A percentile compares a stretch with the other conserved stretches of the same genome.
Evolutionary conservation across 2,113 vertebrate species (phyloP).

Genomic region (Tupaia tana): DNA sequence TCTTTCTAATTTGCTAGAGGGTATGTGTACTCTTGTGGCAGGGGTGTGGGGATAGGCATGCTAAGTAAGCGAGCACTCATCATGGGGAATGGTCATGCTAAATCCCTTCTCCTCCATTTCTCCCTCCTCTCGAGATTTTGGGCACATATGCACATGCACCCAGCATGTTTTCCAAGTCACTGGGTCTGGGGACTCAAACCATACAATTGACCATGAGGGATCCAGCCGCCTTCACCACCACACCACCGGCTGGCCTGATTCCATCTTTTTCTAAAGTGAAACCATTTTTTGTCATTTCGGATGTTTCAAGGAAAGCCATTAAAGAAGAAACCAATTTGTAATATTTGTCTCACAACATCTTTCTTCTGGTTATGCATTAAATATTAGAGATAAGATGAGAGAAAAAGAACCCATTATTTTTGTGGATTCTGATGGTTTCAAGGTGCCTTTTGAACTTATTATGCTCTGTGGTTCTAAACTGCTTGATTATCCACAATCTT

Average conservation of each 20-base stretch:
- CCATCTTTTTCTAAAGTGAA: background rate
- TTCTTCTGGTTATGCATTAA: conserved; percentile 31
- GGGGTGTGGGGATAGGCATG: too few species aligned
- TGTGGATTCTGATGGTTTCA: conserved; percentile 33
- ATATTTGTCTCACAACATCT: background rate
- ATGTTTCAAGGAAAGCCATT: background rate
- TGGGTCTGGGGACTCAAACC: too few species aligned
- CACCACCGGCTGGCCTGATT: background rate
- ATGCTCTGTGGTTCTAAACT: background rate
- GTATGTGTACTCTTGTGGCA: too few species aligned
- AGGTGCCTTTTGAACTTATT: conserved; percentile 33
- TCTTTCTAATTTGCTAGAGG: too few species aligned
- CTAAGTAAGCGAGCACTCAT: too few species aligned
- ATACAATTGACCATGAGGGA: too few species aligned
- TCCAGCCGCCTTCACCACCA: too few species aligned
- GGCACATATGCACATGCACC: too few species aligned
- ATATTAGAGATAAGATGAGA: background rate
- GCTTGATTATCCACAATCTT: background rate
- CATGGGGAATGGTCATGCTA: too few species aligned
- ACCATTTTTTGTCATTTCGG: conserved; percentile 39
- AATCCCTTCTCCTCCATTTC: too few species aligned
- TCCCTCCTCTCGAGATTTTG: too few species aligned
- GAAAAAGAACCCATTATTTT: background rate
- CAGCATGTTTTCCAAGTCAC: too few species aligned
- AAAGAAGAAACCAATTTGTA: background rate